Evolutionary conservation across 2,113 vertebrate genomes (phyloP).

Genomic region (Vombatus ursinus): DNA sequence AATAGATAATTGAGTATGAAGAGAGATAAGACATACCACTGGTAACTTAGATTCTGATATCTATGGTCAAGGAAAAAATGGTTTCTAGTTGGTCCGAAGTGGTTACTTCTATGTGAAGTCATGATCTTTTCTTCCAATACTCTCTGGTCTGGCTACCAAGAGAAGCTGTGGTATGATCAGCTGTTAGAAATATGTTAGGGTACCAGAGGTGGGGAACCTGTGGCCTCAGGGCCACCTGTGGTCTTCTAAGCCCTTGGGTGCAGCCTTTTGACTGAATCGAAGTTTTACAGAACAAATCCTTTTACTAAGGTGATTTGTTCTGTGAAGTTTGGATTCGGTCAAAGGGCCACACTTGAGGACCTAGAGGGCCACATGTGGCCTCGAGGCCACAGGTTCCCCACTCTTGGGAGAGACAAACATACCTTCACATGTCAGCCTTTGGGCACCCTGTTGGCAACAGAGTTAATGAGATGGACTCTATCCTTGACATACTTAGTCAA

Average conservation of each 20-base stretch:
- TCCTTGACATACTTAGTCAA: slow-evolving; percentile 23
- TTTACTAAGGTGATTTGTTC: too few species aligned
- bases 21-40: not conserved
- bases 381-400: too few species aligned
- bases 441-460: not conserved
- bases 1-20: not conserved
- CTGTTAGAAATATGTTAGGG: not conserved
- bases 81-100: not conserved
- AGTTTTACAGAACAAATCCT: too few species aligned
- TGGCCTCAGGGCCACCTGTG: too few species aligned
- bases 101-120: not conserved
- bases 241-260: too few species aligned
- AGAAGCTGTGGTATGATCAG: not conserved
- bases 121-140: not conserved
- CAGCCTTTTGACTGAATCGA: too few species aligned
- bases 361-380: too few species aligned
- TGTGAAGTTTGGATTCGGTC: too few species aligned
- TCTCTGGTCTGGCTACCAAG: not conserved
- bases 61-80: not conserved
- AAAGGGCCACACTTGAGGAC: too few species aligned
- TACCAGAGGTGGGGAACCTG: too few species aligned
- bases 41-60: not conserved
- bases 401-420: not conserved
- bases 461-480: slow-evolving; percentile 15
- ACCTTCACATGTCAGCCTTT: not conserved